Conservation (phyloP, 2,797 vertebrate genomes). For the Halcyon leucocephala region DNA sequence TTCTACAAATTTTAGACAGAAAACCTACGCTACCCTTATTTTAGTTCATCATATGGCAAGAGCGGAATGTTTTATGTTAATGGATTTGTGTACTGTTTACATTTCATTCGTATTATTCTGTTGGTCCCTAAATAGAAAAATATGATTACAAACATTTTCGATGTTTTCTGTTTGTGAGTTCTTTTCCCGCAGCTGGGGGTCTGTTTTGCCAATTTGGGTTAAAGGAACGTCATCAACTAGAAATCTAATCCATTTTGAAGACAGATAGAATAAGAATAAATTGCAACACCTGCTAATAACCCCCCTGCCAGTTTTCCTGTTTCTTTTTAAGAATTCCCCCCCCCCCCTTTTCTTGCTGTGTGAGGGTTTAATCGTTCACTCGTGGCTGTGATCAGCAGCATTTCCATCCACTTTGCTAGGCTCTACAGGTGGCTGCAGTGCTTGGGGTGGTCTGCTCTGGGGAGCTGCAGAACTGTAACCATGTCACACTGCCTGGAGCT, state of each 20-base stretch:
- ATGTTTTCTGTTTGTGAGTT: background rate
- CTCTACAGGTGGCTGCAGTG: background rate
- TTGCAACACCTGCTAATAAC: conserved; percentile 1
- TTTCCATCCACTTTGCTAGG: background rate
- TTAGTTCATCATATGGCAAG: background rate
- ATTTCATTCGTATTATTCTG: background rate
- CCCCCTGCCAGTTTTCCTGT: background rate
- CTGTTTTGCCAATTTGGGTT: background rate
- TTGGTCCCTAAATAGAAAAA: conserved; percentile 15
- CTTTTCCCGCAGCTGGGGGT: conserved; percentile 25
- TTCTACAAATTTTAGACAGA: background rate
- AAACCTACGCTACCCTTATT: background rate
- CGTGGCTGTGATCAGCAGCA: background rate
- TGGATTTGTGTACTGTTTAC: background rate
- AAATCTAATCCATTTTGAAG: conserved; percentile 36
- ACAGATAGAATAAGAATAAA: background rate
- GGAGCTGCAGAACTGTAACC: background rate
- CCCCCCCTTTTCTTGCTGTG: background rate
- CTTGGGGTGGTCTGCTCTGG: rapidly evolving
- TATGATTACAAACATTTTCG: conserved; percentile 17
- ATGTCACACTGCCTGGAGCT: rapidly evolving
- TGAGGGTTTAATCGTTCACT: background rate
- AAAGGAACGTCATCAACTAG: background rate
- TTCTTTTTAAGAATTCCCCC: background rate
- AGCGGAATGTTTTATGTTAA: background rate